Conservation (phyloP, 2,113 vertebrate species). For the Dipodomys merriami region DNA sequence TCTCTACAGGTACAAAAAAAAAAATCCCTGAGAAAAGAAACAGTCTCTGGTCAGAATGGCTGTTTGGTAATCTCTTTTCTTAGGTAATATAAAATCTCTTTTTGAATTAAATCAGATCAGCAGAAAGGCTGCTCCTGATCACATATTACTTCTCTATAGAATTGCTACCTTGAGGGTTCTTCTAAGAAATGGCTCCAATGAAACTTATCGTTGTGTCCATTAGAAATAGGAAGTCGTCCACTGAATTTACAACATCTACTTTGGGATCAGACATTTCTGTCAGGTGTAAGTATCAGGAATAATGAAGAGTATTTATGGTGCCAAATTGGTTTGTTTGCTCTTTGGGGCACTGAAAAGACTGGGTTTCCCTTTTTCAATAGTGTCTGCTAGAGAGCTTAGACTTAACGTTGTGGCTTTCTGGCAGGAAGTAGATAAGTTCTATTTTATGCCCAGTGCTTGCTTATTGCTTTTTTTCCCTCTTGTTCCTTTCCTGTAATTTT, state of each 20-base stretch:
- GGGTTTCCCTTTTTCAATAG: constrained; percentile 43
- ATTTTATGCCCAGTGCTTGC: background rate
- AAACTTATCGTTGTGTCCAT: constrained; percentile 31
- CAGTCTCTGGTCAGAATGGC: background rate
- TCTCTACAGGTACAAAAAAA: background rate
- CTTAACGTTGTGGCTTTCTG: background rate
- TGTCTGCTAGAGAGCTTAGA: constrained; percentile 3
- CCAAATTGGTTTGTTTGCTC: background rate
- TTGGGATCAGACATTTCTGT: constrained; percentile 50
- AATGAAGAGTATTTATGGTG: constrained; percentile 1
- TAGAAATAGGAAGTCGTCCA: background rate
- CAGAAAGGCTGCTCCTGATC: constrained; percentile 16
- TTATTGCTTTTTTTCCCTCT: background rate
- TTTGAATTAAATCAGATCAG: constrained; percentile 52
- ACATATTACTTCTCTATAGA: constrained; percentile 24
- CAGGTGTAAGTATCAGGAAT: constrained; percentile 36
- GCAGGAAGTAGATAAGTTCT: background rate
- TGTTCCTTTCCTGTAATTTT: background rate
- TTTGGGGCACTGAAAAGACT: background rate
- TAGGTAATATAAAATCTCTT: constrained; percentile 50
- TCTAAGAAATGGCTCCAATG: constrained; percentile 33
- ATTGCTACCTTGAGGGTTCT: constrained; percentile 63
- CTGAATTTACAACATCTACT: constrained; percentile 44
- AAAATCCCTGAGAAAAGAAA: background rate
- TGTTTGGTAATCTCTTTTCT: constrained; percentile 26